These are phyloP conservation scores for Morpho helenor DNA, from an alignment of 2,888 invertebrate genomes.

Conservation along the genomic window DNA sequence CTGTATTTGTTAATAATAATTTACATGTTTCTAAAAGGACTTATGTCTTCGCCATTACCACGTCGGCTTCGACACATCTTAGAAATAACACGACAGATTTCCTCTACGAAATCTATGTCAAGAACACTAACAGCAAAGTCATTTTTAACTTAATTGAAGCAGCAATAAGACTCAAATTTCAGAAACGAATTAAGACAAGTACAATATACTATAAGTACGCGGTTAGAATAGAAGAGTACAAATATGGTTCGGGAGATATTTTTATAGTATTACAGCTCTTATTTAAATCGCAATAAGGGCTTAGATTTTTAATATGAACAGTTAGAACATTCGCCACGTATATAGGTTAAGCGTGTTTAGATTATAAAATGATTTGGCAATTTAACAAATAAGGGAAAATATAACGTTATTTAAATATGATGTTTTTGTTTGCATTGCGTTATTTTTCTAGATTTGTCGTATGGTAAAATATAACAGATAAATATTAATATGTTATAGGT, in stretches of 20 bases:
- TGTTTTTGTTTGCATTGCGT: not conserved
- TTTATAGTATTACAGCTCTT: slow-evolving; percentile 8
- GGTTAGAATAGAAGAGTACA: slow-evolving; percentile 21
- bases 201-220: slow-evolving; percentile 36
- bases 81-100: slow-evolving; percentile 49
- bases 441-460: no score
- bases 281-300: slow-evolving; percentile 23
- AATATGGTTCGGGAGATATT: slow-evolving; percentile 7
- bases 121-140: slow-evolving; percentile 39
- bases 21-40: not conserved
- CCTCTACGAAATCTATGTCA: slow-evolving; percentile 62
- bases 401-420: slow-evolving; percentile 2
- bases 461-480: no score
- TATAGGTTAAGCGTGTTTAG: slow-evolving; percentile 55
- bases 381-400: slow-evolving; percentile 27
- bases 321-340: slow-evolving; percentile 43
- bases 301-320: slow-evolving; percentile 33
- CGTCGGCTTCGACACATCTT: slow-evolving; percentile 40
- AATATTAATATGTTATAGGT: no score
- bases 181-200: slow-evolving; percentile 15
- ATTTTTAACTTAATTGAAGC: slow-evolving; percentile 21
- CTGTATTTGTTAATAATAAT: not conserved
- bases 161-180: slow-evolving; percentile 34
- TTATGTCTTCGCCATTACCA: slow-evolving; percentile 12
- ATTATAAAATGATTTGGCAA: slow-evolving; percentile 34